Conservation (phyloP, 2,113 vertebrate genomes). For the Peromyscus californicus region DNA sequence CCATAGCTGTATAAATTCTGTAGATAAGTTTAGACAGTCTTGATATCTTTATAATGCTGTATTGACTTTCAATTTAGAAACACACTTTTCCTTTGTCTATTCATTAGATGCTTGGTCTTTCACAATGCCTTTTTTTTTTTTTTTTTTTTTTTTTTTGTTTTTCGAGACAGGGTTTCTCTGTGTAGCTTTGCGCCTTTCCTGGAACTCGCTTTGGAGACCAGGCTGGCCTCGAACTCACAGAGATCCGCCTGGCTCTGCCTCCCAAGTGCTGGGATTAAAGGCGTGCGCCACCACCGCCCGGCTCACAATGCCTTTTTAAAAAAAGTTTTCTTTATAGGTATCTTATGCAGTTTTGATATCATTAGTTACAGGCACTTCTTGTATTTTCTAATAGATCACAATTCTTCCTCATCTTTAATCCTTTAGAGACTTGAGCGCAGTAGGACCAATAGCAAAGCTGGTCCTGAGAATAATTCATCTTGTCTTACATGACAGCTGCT, state of each 20-base stretch:
- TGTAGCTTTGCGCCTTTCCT: too few species aligned
- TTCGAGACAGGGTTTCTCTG: too few species aligned
- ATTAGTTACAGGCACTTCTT: neutral
- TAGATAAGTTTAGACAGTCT: neutral
- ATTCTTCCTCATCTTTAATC: neutral
- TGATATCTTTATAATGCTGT: neutral
- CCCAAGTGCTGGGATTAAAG: too few species aligned
- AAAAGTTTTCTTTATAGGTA: neutral
- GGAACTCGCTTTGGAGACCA: too few species aligned
- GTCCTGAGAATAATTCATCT: neutral
- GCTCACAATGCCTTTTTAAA: neutral
- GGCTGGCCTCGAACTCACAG: too few species aligned
- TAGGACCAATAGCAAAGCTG: too few species aligned
- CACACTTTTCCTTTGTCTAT: neutral
- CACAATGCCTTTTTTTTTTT: neutral
- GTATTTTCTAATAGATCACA: neutral
- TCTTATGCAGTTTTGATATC: neutral
- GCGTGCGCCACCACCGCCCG: too few species aligned
- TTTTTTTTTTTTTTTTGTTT: too few species aligned
- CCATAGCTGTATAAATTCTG: neutral
- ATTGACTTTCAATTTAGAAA: neutral
- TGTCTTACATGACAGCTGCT: too few species aligned
- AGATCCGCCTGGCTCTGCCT: too few species aligned
- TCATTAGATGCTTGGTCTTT: neutral
- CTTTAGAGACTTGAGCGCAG: neutral